Conservation (phyloP, 2,888 invertebrate genomes). For the Tromatobia lineatoria region DNA sequence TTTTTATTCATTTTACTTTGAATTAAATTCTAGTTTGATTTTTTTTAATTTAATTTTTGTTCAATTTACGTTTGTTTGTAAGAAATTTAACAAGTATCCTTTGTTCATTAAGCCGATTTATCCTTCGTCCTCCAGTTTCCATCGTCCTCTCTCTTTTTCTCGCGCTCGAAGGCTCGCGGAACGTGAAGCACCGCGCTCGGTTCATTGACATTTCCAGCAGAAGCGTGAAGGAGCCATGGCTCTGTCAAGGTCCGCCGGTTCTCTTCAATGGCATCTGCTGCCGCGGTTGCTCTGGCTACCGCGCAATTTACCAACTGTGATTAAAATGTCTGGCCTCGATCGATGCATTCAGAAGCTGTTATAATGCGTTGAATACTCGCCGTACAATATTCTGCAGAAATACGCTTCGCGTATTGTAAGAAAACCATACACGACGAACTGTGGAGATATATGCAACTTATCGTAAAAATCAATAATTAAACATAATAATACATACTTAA, state of each 20-base stretch:
- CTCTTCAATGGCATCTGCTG: conserved; percentile 76
- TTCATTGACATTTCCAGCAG: conserved; percentile 79
- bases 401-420: conserved; percentile 24
- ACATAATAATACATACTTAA: background rate
- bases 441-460: background rate
- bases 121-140: conserved; percentile 38
- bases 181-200: conserved; percentile 64
- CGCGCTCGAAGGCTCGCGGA: conserved; percentile 21
- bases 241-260: conserved; percentile 82
- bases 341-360: conserved; percentile 65
- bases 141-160: conserved; percentile 21
- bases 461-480: background rate
- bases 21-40: background rate
- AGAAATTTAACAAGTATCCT: background rate
- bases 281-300: conserved; percentile 69
- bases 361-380: conserved; percentile 42
- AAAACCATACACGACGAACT: conserved; percentile 44
- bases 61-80: background rate
- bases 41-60: background rate
- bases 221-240: conserved; percentile 62
- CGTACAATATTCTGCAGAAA: conserved; percentile 29
- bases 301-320: conserved; percentile 80
- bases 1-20: too few species aligned
- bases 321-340: conserved; percentile 78
- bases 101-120: conserved; percentile 11